phyloP scores from a whole-genome alignment of 1,140 invertebrate genomes.

The Agrilus planipennis region DNA sequence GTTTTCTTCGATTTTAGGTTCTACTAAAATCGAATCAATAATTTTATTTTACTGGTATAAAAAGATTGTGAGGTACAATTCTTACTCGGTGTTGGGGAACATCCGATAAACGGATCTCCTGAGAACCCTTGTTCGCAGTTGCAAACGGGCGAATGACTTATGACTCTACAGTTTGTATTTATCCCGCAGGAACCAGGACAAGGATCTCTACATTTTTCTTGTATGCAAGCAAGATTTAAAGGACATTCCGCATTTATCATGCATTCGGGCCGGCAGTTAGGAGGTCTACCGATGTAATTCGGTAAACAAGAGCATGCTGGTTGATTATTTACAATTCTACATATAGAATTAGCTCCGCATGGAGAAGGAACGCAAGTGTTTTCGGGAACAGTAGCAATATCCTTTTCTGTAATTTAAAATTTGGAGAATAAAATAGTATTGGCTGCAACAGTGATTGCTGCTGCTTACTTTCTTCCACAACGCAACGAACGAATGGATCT shows the following conservation, averaged over 20 bases:
- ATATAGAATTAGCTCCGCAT: conserved; percentile 71
- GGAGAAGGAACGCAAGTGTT: conserved; percentile 64
- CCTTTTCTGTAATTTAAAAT: conserved; percentile 17
- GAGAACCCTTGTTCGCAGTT: conserved; percentile 56
- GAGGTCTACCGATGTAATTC: conserved; percentile 59
- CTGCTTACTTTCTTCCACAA: conserved; percentile 43
- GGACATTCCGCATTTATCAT: conserved; percentile 62
- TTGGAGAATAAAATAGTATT: conserved; percentile 11
- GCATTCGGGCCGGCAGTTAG: conserved; percentile 69
- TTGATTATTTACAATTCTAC: conserved; percentile 52
- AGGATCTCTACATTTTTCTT: conserved; percentile 62
- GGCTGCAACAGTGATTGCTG: conserved; percentile 7
- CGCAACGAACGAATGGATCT: conserved; percentile 61
- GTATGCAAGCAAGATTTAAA: conserved; percentile 58
- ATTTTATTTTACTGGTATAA: conserved; percentile 1
- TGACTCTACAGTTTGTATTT: conserved; percentile 53
- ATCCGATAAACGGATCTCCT: conserved; percentile 64
- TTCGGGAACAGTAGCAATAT: conserved; percentile 12
- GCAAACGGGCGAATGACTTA: conserved; percentile 65
- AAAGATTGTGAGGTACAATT: not conserved
- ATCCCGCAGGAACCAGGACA: conserved; percentile 67
- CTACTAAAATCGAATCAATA: conserved; percentile 14
- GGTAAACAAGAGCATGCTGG: conserved; percentile 61
- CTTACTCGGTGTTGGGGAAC: conserved; percentile 26
- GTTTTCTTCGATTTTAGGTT: conserved; percentile 23